A percentile compares a stretch with the other conserved stretches of the same genome.
Conservation (phyloP, 2,797 vertebrate species). For the Anabas testudineus region DNA sequence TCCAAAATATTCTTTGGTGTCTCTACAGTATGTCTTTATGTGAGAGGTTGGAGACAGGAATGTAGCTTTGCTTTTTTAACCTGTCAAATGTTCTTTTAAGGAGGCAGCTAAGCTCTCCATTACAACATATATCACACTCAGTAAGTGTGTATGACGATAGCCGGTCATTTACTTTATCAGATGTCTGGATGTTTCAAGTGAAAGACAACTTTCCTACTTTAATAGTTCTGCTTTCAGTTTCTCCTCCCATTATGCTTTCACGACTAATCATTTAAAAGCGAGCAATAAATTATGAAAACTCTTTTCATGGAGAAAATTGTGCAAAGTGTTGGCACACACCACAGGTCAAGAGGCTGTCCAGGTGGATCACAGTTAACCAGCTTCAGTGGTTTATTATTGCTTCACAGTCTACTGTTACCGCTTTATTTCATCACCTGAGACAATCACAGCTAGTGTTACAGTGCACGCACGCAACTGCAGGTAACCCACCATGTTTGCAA, state of each 20-base stretch:
- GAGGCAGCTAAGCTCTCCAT: neutral
- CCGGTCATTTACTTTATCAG: neutral
- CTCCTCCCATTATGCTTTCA: constrained; percentile 13
- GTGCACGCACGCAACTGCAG: neutral
- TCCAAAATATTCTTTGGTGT: neutral
- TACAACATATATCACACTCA: constrained; percentile 11
- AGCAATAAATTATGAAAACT: constrained; percentile 12
- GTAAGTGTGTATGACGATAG: neutral
- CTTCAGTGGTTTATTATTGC: constrained; percentile 5
- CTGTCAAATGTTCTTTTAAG: neutral
- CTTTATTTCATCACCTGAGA: constrained; percentile 7
- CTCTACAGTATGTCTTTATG: neutral
- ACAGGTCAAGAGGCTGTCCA: neutral
- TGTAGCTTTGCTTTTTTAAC: constrained; percentile 7
- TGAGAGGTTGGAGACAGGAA: neutral
- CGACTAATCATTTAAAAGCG: no score
- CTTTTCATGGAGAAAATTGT: constrained; percentile 9
- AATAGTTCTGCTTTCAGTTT: neutral
- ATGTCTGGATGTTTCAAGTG: neutral
- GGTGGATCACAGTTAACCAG: constrained; percentile 1
- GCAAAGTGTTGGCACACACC: neutral
- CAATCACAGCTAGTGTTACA: neutral
- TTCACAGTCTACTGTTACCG: neutral
- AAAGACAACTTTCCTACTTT: neutral
- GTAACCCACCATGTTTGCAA: constrained; percentile 78